Base-by-base conservation (phyloP, 2,888 invertebrate species). In the Drosophila pseudotalamancana region DNA sequence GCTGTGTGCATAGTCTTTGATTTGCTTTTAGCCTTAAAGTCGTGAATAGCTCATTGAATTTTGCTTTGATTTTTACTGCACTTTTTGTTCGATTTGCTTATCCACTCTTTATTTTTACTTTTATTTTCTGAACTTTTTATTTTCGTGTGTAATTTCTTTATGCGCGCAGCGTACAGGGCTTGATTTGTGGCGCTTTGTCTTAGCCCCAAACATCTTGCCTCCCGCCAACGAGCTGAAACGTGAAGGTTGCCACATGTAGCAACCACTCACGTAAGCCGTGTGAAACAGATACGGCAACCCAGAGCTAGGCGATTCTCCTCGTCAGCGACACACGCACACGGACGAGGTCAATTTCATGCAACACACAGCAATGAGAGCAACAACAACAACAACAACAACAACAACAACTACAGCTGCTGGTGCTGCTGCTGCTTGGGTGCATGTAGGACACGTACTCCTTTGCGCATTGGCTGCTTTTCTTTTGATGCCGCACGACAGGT, bases 321-420 rank as follows among this genome's bases (percentile, higher is more conserved):
- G 65, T 45, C 48, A 57, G 71, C 71, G 63, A 75, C 43, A 55
- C 78, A 63, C 60, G 57, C 82, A 65, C 74, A 68, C 63, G 85
- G 78, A 87, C 62, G 72, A 85, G 81, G 78, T 87, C 87, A 82
- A 87, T 82, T 82, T 87, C 81, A 87, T 87, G 81, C 87, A 76
- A 69, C 76, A 75, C 61, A 64, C 34, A 35, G 31, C 21, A 34
- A 34, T 37, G 45, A 42, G 43, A 56, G 40, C 34, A 61, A 39
- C 14, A 49, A 32, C 25, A 29, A 35, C 35, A 37, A 35, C 11
- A 29, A 19, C 9, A 27, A 42, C 25, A 23, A 42, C 32, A 55
- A 31, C 61, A 61, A 14, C 42, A 32, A 29, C 16, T 46, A 23
- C n/a, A 35, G n/a, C n/a, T n/a, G n/a, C n/a, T n/a, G n/a, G 3